Conservation (phyloP, 2,888 invertebrate species). For the Nebria brevicollis region DNA sequence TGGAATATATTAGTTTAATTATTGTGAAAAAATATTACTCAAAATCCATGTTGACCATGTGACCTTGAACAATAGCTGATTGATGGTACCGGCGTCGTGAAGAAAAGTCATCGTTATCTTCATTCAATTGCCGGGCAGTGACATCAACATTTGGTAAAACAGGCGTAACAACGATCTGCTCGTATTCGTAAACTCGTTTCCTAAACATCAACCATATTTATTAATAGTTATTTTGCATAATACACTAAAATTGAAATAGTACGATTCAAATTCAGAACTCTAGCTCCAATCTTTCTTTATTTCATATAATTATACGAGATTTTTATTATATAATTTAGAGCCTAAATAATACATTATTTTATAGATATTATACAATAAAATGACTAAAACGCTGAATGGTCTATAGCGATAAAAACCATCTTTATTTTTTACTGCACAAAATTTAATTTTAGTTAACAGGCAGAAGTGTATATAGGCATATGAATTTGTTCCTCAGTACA, state of each 20-base stretch:
- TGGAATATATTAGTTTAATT: neutral
- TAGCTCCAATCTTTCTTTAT: no score
- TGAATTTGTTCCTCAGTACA: no score
- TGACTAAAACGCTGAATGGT: no score
- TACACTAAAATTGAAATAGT: neutral
- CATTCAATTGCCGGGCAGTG: slow-evolving; percentile 88
- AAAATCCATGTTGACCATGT: slow-evolving; percentile 68
- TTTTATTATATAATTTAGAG: no score
- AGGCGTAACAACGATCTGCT: slow-evolving; percentile 87
- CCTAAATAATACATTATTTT: no score
- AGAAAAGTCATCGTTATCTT: slow-evolving; percentile 95
- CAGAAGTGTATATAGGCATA: no score
- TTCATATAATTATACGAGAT: no score
- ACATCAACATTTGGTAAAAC: slow-evolving; percentile 82
- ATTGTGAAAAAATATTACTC: slow-evolving; percentile 44
- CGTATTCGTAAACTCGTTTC: slow-evolving; percentile 81
- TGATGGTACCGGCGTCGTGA: slow-evolving; percentile 93
- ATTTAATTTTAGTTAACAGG: no score
- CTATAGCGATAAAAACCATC: no score
- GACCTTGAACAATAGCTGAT: slow-evolving; percentile 81
- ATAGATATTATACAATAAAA: no score
- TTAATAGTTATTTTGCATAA: neutral
- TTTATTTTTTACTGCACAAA: no score
- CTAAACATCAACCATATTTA: slow-evolving; percentile 62
- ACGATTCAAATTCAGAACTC: no score